Conservation (phyloP, 2,113 vertebrate species). For the Pogona vitticeps region DNA sequence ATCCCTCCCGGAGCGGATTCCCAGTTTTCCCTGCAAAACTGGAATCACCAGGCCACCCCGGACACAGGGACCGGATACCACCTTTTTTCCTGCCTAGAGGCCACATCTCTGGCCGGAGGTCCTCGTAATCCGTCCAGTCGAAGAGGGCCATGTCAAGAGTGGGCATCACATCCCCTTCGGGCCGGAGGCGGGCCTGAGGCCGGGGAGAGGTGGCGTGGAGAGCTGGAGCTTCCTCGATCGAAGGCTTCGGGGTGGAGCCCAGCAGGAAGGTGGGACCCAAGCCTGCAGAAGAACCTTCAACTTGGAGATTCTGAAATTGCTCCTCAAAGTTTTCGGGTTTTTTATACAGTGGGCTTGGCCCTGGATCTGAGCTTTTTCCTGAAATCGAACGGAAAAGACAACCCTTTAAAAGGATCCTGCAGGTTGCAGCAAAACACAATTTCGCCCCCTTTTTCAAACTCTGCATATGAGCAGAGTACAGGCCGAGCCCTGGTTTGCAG, state of each 20-base stretch:
- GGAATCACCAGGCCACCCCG: too few species aligned
- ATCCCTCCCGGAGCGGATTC: too few species aligned
- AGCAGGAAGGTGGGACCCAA: constrained; percentile 62
- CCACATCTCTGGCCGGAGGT: constrained; percentile 93
- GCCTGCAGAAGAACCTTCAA: constrained; percentile 70
- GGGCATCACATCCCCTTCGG: constrained; percentile 91
- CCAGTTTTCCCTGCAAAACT: too few species aligned
- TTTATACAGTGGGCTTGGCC: constrained; percentile 82
- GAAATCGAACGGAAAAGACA: constrained; percentile 30
- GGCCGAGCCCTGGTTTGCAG: too few species aligned
- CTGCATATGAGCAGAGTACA: too few species aligned
- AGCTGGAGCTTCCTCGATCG: constrained; percentile 83
- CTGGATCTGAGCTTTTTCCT: constrained; percentile 78
- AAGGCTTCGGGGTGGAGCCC: constrained; percentile 76
- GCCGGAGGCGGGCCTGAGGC: constrained; percentile 83
- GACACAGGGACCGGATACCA: constrained; percentile 48
- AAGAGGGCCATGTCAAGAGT: constrained; percentile 96
- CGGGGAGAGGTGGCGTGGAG: constrained; percentile 82
- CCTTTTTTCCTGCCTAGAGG: constrained; percentile 89
- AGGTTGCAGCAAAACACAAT: too few species aligned
- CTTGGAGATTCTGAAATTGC: constrained; percentile 48
- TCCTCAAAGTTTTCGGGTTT: constrained; percentile 67
- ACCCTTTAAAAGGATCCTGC: too few species aligned
- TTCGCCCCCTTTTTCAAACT: background rate
- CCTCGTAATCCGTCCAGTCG: constrained; percentile 98